Percentiles rank a stretch among this genome's conserved stretches.
These are phyloP conservation scores for Ifrita kowaldi DNA, from an alignment of 2,113 vertebrate genomes.

Conservation along the genomic window DNA sequence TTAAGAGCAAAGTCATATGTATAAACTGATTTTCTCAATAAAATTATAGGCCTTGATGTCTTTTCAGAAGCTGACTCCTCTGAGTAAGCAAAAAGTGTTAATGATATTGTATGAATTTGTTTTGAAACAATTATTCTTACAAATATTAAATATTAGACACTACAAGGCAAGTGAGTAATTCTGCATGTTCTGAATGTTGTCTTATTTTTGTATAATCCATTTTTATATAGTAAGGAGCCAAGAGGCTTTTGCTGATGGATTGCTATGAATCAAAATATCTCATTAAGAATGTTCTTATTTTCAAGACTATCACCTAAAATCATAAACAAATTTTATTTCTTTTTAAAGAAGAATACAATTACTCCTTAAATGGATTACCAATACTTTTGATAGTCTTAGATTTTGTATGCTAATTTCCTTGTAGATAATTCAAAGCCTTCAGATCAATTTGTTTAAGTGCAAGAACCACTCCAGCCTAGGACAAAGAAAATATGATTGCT, in stretches of 20 bases:
- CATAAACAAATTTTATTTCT: neutral
- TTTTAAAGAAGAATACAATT: neutral
- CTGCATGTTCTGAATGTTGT: neutral
- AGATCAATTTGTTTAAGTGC: conserved; percentile 48
- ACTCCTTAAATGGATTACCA: neutral
- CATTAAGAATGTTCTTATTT: neutral
- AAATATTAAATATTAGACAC: neutral
- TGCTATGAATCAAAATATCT: neutral
- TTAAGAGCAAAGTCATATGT: neutral
- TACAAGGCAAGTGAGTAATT: neutral
- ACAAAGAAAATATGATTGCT: conserved; percentile 61
- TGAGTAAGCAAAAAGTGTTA: neutral
- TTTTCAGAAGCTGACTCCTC: neutral
- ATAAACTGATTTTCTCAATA: neutral
- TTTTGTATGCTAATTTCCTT: neutral
- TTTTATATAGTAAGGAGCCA: neutral
- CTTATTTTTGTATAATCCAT: neutral
- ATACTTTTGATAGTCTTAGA: neutral
- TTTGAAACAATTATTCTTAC: neutral
- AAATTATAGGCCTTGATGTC: neutral
- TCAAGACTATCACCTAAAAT: neutral
- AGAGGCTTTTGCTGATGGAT: neutral
- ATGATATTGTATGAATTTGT: neutral
- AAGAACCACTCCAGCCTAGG: conserved; percentile 40
- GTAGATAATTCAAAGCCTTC: conserved; percentile 35